phyloP scores from a whole-genome alignment of 2,113 vertebrate species.

The Setophaga kirtlandii region DNA sequence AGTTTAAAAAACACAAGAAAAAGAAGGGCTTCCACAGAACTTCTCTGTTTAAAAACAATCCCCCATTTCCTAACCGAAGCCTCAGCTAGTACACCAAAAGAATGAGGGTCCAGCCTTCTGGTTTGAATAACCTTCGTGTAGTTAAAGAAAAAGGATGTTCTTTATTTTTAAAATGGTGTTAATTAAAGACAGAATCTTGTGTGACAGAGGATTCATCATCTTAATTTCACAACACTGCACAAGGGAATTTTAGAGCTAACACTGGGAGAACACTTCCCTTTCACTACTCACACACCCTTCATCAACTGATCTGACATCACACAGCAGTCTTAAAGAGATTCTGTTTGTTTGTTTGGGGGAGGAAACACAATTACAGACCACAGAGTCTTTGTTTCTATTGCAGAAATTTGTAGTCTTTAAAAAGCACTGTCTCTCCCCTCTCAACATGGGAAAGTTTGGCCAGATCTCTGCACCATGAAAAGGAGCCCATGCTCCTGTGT shows the following conservation, averaged over 20 bases:
- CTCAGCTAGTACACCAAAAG: not conserved
- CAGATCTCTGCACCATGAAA: not conserved
- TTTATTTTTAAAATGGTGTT: not conserved
- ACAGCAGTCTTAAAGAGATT: not conserved
- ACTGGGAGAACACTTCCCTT: not conserved
- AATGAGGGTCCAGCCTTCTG: not conserved
- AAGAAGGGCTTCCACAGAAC: not conserved
- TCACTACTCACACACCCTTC: not conserved
- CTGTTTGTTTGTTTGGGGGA: too few relatives aligned
- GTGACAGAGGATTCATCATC: not conserved
- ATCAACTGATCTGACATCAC: accelerated
- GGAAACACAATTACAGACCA: not conserved
- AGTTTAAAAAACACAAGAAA: not conserved
- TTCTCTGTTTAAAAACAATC: not conserved
- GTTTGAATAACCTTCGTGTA: not conserved
- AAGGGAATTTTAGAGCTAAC: not conserved
- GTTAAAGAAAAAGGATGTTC: not conserved
- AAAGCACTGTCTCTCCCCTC: not conserved
- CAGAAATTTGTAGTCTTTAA: not conserved
- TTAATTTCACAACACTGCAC: not conserved
- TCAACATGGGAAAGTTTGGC: not conserved
- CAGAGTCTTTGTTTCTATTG: not conserved
- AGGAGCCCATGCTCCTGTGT: not conserved
- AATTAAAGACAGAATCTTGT: not conserved
- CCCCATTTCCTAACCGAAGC: not conserved